phyloP scores from a whole-genome alignment of 2,888 invertebrate genomes.

The Rhogogaster chlorosoma region DNA sequence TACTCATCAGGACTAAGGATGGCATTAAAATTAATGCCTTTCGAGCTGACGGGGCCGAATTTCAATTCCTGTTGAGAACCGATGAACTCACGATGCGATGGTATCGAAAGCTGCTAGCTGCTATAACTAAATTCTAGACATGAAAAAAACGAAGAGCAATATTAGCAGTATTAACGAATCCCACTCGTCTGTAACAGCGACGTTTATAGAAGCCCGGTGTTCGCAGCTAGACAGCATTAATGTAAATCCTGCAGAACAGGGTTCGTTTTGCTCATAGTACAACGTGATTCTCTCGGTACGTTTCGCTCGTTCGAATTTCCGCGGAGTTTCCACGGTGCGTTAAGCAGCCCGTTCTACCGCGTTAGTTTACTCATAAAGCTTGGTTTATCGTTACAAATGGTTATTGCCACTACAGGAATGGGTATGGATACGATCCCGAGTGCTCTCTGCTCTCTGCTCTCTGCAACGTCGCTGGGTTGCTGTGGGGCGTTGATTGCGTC shows the following conservation, averaged over 20 bases:
- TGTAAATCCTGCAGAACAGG: conserved; percentile 11
- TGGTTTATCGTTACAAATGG: conserved; percentile 38
- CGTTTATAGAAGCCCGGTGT: neutral
- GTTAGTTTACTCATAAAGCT: conserved; percentile 45
- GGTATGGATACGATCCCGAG: neutral
- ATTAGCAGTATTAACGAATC: neutral
- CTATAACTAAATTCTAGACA: neutral
- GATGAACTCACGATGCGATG: neutral
- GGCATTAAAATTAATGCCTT: neutral
- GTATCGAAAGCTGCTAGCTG: neutral
- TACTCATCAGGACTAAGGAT: neutral
- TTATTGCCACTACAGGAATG: conserved; percentile 3
- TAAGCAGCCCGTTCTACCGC: conserved; percentile 26
- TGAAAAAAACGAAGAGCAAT: neutral
- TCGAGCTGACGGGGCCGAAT: neutral
- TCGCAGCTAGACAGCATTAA: neutral
- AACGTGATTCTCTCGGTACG: conserved; percentile 37
- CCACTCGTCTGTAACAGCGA: neutral
- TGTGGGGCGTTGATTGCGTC: neutral
- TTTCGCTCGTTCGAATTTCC: conserved; percentile 32
- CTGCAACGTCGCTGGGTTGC: neutral
- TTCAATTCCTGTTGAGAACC: neutral
- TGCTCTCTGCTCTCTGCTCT: neutral
- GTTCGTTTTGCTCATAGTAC: conserved; percentile 15
- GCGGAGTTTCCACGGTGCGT: conserved; percentile 34